These are phyloP conservation scores for Baronia brevicornis DNA, from an alignment of 2,888 invertebrate species.

Conservation along the genomic window DNA sequence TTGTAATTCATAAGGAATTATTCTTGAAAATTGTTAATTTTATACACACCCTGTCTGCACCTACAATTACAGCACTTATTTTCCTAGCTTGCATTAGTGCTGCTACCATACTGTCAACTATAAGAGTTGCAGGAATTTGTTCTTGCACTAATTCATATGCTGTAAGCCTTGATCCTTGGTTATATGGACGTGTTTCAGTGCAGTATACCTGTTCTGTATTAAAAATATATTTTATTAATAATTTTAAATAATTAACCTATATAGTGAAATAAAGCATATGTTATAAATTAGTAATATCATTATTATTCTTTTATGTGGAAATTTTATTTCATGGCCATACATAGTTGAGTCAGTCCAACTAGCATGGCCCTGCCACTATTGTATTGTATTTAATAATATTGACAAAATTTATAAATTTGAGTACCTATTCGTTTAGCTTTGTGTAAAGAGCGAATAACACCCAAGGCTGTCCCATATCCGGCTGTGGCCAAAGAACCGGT, in stretches of 20 bases:
- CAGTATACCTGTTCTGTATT: constrained; percentile 90
- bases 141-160: constrained; percentile 96
- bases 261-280: constrained; percentile 1
- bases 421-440: constrained; percentile 82
- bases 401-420: constrained; percentile 13
- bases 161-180: constrained; percentile 96
- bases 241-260: not conserved
- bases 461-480: constrained; percentile 97
- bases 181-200: constrained; percentile 98
- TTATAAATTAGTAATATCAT: too few species aligned
- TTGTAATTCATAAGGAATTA: too few species aligned
- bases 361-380: too few species aligned
- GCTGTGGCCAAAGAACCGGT: constrained; percentile 98
- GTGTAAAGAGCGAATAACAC: constrained; percentile 91
- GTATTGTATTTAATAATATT: not conserved
- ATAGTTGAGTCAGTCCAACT: too few species aligned
- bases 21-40: constrained; percentile 1
- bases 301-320: too few species aligned
- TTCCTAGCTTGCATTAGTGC: constrained; percentile 89
- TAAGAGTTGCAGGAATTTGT: constrained; percentile 92
- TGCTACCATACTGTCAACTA: constrained; percentile 97
- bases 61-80: constrained; percentile 95
- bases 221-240: not conserved
- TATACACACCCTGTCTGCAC: constrained; percentile 89
- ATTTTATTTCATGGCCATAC: too few species aligned